Conservation (phyloP, 2,113 vertebrate species). For the Brachypodius melanocephalos region DNA sequence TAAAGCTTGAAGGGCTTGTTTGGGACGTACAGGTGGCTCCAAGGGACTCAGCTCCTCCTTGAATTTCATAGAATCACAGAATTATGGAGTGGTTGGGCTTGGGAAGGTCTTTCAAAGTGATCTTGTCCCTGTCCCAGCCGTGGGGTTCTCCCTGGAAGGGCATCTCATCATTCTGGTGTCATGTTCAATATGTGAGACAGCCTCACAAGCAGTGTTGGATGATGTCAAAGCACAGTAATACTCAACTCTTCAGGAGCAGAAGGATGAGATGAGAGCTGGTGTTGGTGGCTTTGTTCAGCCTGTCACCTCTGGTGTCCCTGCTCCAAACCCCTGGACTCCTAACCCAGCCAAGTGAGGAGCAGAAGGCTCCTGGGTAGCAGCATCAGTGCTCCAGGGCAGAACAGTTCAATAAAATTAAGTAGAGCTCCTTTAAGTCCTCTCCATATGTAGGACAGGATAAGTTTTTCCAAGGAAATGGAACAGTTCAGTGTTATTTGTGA, state of each 20-base stretch:
- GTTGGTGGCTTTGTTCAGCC: not conserved
- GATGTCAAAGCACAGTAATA: not conserved
- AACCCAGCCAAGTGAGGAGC: not conserved
- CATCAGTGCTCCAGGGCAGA: not conserved
- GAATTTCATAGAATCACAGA: not conserved
- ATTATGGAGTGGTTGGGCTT: not conserved
- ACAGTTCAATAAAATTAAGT: not conserved
- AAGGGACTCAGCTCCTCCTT: not conserved
- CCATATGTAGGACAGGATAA: not conserved
- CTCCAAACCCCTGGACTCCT: not conserved
- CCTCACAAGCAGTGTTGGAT: not conserved
- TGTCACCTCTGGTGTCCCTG: not conserved
- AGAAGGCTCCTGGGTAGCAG: not conserved
- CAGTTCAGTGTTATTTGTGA: not conserved
- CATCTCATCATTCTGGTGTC: not conserved
- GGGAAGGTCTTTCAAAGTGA: not conserved
- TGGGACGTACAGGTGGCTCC: not conserved
- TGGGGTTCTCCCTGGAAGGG: not conserved
- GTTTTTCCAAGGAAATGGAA: not conserved
- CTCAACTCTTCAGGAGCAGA: not conserved
- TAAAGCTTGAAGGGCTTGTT: not conserved
- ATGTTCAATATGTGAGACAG: not conserved
- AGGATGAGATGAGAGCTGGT: not conserved
- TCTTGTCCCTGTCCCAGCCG: accelerated
- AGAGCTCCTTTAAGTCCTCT: not conserved